Base-by-base conservation (phyloP, 2,113 vertebrate species). In the Myocastor coypus region DNA sequence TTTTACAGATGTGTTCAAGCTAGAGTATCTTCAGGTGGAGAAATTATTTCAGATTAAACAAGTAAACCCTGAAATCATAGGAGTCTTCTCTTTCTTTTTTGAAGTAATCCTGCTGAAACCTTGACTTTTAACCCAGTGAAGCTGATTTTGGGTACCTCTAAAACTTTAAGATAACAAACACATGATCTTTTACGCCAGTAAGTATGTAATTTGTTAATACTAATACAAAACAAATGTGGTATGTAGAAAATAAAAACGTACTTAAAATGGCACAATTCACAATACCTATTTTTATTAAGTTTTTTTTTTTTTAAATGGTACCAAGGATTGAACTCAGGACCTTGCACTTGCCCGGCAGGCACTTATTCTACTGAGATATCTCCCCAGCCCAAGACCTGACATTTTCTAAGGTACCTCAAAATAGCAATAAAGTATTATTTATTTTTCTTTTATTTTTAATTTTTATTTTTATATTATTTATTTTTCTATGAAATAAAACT, bases 41-140 rank as follows among this genome's bases (percentile, higher is more conserved):
- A 95, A 73, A 88, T 92, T 88, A 92, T 81, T 89, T 57, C 89
- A 57, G 71, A 75, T 92, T 95, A 88, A 89, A 28, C 61, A 75
- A n/a, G 37, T 81, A 37, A n/a, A 34, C 71, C 52, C 94, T 95
- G 46, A 82, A 93, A 80, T 82, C 82, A 95, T 20, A 95, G 3
- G 26, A n/a, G 3, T 69, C 20, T 28, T 22, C 55, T 55, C 69
- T 61, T 46, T 40, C n/a, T 71, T 75, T 34, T 34, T 12, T 26
- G 16, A 92, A 80, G 66, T 19, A 82, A 89, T 34, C 32, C 11
- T 90, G 26, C 40, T 82, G 17, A 87, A 13, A 94, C 5, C 10
- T 9, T 81, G 46, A 87, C 69, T 50, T 78, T 84, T 59, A 86
- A 46, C 34, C 73, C 66, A 94, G 22, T 42, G 50, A 91, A 57